phyloP scores from a whole-genome alignment of 2,888 invertebrate genomes.

The Limnephilus marmoratus region DNA sequence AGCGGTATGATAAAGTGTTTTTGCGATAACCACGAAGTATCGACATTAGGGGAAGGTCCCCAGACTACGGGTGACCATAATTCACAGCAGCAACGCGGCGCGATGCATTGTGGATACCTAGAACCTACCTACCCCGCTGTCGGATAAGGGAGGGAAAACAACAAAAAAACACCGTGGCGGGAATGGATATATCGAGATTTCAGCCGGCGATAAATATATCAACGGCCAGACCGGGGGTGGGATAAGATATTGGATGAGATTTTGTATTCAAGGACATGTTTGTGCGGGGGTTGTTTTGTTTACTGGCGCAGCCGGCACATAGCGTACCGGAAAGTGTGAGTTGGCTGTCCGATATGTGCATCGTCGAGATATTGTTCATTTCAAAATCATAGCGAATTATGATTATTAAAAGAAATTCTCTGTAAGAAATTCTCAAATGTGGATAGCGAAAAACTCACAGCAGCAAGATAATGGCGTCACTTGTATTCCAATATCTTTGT shows the following conservation, averaged over 20 bases:
- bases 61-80: constrained; percentile 34
- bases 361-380: not conserved
- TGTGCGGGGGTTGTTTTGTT: constrained; percentile 36
- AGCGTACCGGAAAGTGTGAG: not conserved
- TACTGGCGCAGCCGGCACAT: not conserved
- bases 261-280: not conserved
- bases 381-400: not conserved
- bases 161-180: not conserved
- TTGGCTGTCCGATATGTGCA: not conserved
- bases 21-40: constrained; percentile 17
- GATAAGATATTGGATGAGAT: constrained; percentile 5
- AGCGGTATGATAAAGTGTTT: constrained; percentile 17
- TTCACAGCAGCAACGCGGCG: constrained; percentile 14
- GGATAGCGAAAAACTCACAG: too few species aligned
- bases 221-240: constrained; percentile 28
- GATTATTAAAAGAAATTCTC: too few species aligned
- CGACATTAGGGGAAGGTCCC: constrained; percentile 21
- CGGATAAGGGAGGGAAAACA: constrained; percentile 11
- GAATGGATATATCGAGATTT: constrained; percentile 35
- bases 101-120: not conserved
- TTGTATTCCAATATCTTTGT: too few species aligned
- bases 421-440: too few species aligned
- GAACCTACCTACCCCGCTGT: not conserved
- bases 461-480: too few species aligned
- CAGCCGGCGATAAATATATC: constrained; percentile 32